A percentile compares a stretch with the other conserved stretches of the same genome.
These are phyloP conservation scores for Andrena hattorfiana DNA, from an alignment of 2,888 invertebrate species.

Conservation along the genomic window DNA sequence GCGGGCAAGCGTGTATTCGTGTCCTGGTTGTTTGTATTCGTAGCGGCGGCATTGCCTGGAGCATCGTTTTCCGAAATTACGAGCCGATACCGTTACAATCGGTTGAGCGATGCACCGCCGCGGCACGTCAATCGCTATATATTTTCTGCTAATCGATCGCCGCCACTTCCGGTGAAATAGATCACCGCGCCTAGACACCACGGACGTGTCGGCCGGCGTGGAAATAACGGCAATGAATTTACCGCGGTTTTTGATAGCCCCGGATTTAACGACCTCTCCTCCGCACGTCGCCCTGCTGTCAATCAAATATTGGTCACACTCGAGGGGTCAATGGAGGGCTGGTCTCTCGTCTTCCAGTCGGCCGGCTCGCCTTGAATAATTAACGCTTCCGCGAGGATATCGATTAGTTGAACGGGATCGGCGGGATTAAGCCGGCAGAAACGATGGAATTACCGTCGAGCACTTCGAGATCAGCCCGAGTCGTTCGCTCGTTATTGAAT, in stretches of 20 bases:
- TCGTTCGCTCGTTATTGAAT: constrained; percentile 7
- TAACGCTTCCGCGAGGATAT: neutral
- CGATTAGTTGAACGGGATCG: neutral
- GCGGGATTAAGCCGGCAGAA: neutral
- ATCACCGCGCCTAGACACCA: constrained; percentile 58
- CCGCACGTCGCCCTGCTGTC: constrained; percentile 19
- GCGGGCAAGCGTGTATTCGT: constrained; percentile 46
- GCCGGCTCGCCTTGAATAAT: constrained; percentile 1
- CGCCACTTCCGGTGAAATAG: constrained; percentile 69
- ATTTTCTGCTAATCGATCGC: constrained; percentile 71
- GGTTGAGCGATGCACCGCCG: constrained; percentile 69
- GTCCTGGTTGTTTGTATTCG: constrained; percentile 68
- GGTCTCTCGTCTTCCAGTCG: neutral
- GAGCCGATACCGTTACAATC: constrained; percentile 72
- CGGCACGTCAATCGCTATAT: constrained; percentile 72
- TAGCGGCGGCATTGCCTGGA: constrained; percentile 56
- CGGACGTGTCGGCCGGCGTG: constrained; percentile 33
- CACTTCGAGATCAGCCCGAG: neutral
- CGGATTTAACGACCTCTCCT: constrained; percentile 46
- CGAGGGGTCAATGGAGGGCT: neutral
- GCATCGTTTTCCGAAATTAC: constrained; percentile 72
- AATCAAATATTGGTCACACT: constrained; percentile 18
- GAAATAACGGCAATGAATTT: constrained; percentile 60
- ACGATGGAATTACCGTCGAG: neutral
- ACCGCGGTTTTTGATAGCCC: constrained; percentile 55